These are phyloP conservation scores for Burhinus oedicnemus DNA, from an alignment of 2,113 vertebrate species.

Conservation along the genomic window DNA sequence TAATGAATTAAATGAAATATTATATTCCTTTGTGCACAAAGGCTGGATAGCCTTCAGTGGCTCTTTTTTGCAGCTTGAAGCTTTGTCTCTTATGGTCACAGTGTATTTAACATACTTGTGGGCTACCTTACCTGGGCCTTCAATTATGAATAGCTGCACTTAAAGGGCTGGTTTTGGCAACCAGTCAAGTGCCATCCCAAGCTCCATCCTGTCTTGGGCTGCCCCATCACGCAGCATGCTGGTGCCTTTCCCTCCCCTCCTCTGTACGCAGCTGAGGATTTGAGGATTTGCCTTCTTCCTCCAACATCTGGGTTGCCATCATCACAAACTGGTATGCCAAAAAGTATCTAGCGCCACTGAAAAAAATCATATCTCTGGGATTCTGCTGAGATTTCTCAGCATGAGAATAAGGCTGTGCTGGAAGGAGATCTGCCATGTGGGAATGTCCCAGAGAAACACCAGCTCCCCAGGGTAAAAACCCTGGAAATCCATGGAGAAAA, in stretches of 20 bases:
- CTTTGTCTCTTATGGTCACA: background rate
- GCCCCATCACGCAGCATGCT: fast-evolving
- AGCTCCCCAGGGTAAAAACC: background rate
- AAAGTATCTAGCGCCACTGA: fast-evolving
- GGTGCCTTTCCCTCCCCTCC: background rate
- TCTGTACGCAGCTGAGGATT: background rate
- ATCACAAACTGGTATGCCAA: fast-evolving
- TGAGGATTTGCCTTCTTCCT: background rate
- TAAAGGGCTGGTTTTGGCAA: background rate
- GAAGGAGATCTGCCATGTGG: background rate
- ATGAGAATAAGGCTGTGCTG: background rate
- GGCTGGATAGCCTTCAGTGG: background rate
- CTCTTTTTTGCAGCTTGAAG: background rate
- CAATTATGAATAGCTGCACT: background rate
- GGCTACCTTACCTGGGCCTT: background rate
- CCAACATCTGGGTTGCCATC: background rate
- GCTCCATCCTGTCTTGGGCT: background rate
- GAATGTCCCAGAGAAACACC: background rate
- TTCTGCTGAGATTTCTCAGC: conserved; percentile 29
- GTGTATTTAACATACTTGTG: background rate
- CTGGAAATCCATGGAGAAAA: background rate
- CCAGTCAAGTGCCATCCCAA: background rate
- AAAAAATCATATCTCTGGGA: background rate
- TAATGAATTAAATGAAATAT: background rate
- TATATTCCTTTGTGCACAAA: background rate